phyloP scores from a whole-genome alignment of 1,140 invertebrate species.

The Bombus balteatus region DNA sequence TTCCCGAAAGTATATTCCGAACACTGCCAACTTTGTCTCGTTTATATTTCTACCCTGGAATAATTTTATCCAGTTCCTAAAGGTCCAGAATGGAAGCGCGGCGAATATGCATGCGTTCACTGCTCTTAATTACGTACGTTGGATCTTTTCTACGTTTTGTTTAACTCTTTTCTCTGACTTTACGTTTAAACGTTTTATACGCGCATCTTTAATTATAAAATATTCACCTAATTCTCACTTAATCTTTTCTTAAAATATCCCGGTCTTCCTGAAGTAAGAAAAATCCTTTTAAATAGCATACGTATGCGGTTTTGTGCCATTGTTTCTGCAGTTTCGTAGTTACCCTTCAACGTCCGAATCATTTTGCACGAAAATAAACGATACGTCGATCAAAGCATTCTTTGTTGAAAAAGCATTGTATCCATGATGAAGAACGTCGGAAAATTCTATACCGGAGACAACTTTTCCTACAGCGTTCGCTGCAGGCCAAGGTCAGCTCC shows the following conservation, averaged over 20 bases:
- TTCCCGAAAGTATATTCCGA: neutral
- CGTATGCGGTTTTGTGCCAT: too few relatives aligned
- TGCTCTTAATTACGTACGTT: neutral
- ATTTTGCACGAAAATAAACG: neutral
- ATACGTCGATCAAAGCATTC: neutral
- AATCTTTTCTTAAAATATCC: too few relatives aligned
- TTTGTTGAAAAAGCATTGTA: neutral
- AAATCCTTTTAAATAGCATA: too few relatives aligned
- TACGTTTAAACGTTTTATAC: neutral
- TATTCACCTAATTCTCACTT: too few relatives aligned
- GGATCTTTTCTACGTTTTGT: neutral
- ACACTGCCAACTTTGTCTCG: neutral
- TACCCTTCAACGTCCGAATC: neutral
- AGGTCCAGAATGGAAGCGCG: neutral
- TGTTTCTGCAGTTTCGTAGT: neutral
- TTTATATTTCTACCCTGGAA: neutral
- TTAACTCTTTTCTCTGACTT: neutral
- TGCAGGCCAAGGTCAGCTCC: slow-evolving; percentile 50
- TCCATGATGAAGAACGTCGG: neutral
- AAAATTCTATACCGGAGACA: neutral
- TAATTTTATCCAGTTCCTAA: neutral
- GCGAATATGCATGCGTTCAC: neutral
- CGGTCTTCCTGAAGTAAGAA: too few relatives aligned
- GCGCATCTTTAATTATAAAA: too few relatives aligned
- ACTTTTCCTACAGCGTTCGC: neutral